Base-by-base conservation (phyloP, 2,888 invertebrate species). In the Himalopsyche japonica region DNA sequence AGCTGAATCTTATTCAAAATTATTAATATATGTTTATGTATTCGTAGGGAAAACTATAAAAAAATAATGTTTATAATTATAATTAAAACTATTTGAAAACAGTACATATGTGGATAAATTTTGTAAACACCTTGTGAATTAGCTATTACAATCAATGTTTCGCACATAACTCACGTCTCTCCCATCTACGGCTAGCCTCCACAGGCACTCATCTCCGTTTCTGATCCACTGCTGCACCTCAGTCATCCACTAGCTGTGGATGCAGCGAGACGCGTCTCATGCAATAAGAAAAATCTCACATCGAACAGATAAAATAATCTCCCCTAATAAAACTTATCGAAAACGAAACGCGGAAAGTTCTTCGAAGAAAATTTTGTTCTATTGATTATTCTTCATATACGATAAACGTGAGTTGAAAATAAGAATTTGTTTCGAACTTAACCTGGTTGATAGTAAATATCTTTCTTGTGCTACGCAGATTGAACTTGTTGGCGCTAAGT, bases 221-320 rank as follows among this genome's bases (percentile, higher is more conserved):
- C 77, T 20, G 18, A 49, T 27, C 37, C 34, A 49, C 57, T 30
- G 30, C 34, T 49, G 24, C 49, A 49, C 81, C 37, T 82, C 82
- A 82, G 82, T 82, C 82, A 82, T 82, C 82, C 76, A 82, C 77
- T 49, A 76, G 20, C 77, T 12, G 77, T 82, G 82, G 82, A 82
- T 82, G 82, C 82, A 82, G 49, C 78, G 18, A 77, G 24, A 82
- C 82, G 82, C 57, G 77, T 78, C 77, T 82, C 34, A 57, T 43
- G 76, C 47, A 27, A 76, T 34, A 27, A 24, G 24, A 70, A 70
- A 24, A 70, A 70, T 70, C 70, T 70, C 27, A 30, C 20, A 43
- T 15, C 43, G 43, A 43, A 30, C 70, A 70, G 30, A 70, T 70
- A 70, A 70, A 12, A 70, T 15, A 27, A 10, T 30, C 10, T 70